phyloP scores from a whole-genome alignment of 2,888 invertebrate species.

The Euzetes globulus region DNA sequence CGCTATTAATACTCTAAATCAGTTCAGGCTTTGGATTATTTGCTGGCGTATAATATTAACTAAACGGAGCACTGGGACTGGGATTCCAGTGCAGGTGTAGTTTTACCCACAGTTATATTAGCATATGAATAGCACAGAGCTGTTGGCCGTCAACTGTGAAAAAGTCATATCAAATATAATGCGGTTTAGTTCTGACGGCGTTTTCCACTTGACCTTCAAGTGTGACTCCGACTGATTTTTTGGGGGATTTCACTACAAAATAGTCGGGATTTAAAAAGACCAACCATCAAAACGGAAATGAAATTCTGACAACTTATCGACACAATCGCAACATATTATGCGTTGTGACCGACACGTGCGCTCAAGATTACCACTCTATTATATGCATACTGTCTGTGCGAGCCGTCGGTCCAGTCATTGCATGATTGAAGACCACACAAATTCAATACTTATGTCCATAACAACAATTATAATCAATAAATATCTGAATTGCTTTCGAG shows the following conservation, averaged over 20 bases:
- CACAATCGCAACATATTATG: neutral
- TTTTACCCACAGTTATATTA: conserved; percentile 14
- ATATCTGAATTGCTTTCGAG: neutral
- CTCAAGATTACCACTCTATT: neutral
- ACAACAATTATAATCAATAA: conserved; percentile 8
- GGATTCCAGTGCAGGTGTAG: conserved; percentile 23
- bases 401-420: neutral
- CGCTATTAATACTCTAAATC: conserved; percentile 9
- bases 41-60: conserved; percentile 1
- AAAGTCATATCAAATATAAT: conserved; percentile 13
- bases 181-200: neutral
- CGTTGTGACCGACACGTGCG: neutral
- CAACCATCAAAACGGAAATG: conserved; percentile 22
- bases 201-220: conserved; percentile 22
- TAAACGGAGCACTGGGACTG: neutral
- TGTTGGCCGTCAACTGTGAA: neutral
- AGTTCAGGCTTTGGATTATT: neutral
- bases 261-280: neutral
- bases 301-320: neutral
- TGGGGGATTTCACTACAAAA: neutral
- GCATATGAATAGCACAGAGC: conserved; percentile 1
- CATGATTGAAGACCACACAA: neutral
- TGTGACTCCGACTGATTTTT: neutral
- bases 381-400: conserved; percentile 4
- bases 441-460: conserved; percentile 5